Base-by-base conservation (phyloP, 1,140 invertebrate species). In the Pseudomyrmex dendroicus region DNA sequence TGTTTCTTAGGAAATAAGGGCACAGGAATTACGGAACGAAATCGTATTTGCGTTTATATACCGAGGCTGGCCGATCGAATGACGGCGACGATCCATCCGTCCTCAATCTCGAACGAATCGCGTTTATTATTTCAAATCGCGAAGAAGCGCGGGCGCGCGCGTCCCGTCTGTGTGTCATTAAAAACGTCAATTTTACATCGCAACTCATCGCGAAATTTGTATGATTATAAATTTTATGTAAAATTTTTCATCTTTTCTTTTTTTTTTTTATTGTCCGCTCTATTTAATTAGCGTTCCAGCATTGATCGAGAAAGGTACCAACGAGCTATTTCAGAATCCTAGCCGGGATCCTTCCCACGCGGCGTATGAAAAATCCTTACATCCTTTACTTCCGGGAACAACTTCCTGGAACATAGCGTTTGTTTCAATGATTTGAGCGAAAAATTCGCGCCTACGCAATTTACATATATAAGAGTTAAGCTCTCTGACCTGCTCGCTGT, bases 1-100 rank as follows among this genome's bases (percentile, higher is more conserved):
- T 92, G 90, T 91, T 89, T 83, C 87, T 91, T 91, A 48, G 68
- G 86, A 89, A 92, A 91, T 91, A 91, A 91, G 88, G 90, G 80
- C 91, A 91, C 87, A 89, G 82, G 82, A 80, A 89, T 89, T 89
- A 89, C 76, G 84, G 52, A 35, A 50, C 61, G 50, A 90, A 90
- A 89, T 90, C 86, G 89, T 90, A 90, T 90, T 90, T 90, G 88
- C 84, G 72, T 73, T 64, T 83, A 35, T 35, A 35, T 35, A 66
- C 77, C 44, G 44, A 84, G 83, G 77, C 84, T 84, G 73, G 56
- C 86, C 77, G 88, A 89, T 89, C 88, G 87, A 89, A 89, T 86
- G 48, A 46, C 54, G 62, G 52, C 82, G 22, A 57, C 44, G 4
- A 20, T 22, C 66, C 54, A n/a, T 61, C 66, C 10, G 59, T 61